These are phyloP conservation scores for Campoplex nolae DNA, from an alignment of 2,888 invertebrate species.

Conservation along the genomic window DNA sequence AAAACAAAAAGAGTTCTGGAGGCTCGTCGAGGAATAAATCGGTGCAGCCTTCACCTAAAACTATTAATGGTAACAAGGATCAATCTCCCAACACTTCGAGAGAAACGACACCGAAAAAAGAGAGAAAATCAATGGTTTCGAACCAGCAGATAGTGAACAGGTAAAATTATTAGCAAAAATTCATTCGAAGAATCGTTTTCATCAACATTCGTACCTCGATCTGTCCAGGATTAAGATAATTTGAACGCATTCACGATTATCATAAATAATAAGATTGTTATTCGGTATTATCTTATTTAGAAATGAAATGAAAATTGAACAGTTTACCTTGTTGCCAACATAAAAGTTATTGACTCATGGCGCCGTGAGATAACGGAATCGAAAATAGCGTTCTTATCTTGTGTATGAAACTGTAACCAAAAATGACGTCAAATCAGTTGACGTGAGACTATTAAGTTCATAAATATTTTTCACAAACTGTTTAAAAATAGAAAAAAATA, in stretches of 20 bases:
- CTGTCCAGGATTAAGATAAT: no score
- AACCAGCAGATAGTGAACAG: slow-evolving; percentile 76
- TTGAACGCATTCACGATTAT: no score
- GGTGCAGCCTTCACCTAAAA: slow-evolving; percentile 75
- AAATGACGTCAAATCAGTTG: not conserved
- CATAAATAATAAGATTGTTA: no score
- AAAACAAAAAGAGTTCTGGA: slow-evolving; percentile 85
- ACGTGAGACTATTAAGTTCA: not conserved
- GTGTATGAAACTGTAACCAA: not conserved
- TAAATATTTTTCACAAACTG: no score
- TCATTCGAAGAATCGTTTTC: no score
- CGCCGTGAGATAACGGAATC: not conserved
- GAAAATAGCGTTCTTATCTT: not conserved
- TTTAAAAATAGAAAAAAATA: no score
- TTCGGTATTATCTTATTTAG: no score
- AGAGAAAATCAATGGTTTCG: slow-evolving; percentile 74
- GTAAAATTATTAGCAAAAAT: slow-evolving; percentile 64
- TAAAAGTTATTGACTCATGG: no score
- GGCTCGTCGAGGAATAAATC: slow-evolving; percentile 81
- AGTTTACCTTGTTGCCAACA: no score
- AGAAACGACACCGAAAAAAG: slow-evolving; percentile 82
- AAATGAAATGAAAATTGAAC: no score
- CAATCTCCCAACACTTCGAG: slow-evolving; percentile 85
- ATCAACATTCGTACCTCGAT: no score
- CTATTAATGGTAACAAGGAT: slow-evolving; percentile 85